Percentiles rank a stretch among this genome's conserved stretches.
phyloP scores from a whole-genome alignment of 2,113 vertebrate genomes.

The Ifrita kowaldi region DNA sequence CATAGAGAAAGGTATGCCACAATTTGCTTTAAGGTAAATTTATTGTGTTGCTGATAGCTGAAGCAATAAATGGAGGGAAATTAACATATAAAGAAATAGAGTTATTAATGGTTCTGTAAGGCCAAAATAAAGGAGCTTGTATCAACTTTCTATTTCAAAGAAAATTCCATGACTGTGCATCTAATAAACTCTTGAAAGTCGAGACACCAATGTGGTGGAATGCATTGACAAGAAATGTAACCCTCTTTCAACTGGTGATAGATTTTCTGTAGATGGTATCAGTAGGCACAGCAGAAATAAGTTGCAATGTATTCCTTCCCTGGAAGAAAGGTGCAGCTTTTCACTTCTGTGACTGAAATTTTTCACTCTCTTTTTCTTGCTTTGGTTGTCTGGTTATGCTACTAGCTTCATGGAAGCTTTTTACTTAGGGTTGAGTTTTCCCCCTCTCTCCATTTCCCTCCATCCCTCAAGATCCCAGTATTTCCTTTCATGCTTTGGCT shows the following conservation, averaged over 20 bases:
- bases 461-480: neutral
- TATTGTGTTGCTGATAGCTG: neutral
- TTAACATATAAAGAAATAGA: neutral
- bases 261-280: slow-evolving; percentile 59
- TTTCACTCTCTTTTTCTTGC: slow-evolving; percentile 27
- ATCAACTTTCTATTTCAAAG: slow-evolving; percentile 1
- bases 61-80: neutral
- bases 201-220: neutral
- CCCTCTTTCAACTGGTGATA: slow-evolving; percentile 28
- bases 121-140: neutral
- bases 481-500: slow-evolving; percentile 55
- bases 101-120: neutral
- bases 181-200: neutral
- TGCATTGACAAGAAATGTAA: slow-evolving; percentile 4
- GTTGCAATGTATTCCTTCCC: slow-evolving; percentile 15
- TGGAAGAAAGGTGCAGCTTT: slow-evolving; percentile 19
- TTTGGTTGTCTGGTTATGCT: slow-evolving; percentile 42
- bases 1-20: neutral
- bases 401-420: slow-evolving; percentile 20
- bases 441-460: neutral
- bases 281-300: slow-evolving; percentile 18
- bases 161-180: neutral
- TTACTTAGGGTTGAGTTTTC: neutral
- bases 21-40: neutral
- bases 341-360: slow-evolving; percentile 26